Evolutionary conservation across 2,888 invertebrate species (phyloP), one percentile per base, ranked within the genome.

Genomic region (Drosophila heteroneura): DNA sequence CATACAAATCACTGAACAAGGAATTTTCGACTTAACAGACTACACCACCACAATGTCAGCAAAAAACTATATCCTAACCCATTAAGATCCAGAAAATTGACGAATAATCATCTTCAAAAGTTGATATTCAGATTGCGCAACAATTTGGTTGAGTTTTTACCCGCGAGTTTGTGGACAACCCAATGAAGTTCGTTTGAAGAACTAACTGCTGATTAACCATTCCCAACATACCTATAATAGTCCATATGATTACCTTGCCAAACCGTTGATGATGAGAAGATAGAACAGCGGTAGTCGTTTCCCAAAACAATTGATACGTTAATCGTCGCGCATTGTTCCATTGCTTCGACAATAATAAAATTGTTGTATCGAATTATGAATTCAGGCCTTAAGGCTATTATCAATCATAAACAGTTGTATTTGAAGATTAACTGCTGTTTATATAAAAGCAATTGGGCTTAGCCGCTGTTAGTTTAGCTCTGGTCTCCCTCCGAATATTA

Each of bases 361-460:
- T 41, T 41, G 7, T 49, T 54, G 58, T 22, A 16, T 22, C 47
- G 22, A 47, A 16, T 49, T 57, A n/a, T 22, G 35, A 47, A 54
- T 28, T 51, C 39, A 22, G 16, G 62, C 79, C 67, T 58, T 44
- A 5, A n/a, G 62, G 65, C 63, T 3, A 64, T 10, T 4, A 71
- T 75, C 58, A 51, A 75, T 75, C 76, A 62, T 62, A 28, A 44
- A 22, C 47, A 54, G n/a, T 30, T 49, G 59, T 33, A 52, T 60
- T 19, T 41, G 6, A 30, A 35, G 26, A 53, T 30, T 49, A 60
- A 4, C 33, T 54, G 7, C 9, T 12, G 26, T 32, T 51, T n/a
- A 71, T 71, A 78, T 80, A 80, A 71, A 59, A 65, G 19, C 51
- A 52, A 49, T 54, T 70, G 37, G 10, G 10, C 10, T 35, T 14